phyloP scores from a whole-genome alignment of 1,140 invertebrate species.

The Ladona fulva region DNA sequence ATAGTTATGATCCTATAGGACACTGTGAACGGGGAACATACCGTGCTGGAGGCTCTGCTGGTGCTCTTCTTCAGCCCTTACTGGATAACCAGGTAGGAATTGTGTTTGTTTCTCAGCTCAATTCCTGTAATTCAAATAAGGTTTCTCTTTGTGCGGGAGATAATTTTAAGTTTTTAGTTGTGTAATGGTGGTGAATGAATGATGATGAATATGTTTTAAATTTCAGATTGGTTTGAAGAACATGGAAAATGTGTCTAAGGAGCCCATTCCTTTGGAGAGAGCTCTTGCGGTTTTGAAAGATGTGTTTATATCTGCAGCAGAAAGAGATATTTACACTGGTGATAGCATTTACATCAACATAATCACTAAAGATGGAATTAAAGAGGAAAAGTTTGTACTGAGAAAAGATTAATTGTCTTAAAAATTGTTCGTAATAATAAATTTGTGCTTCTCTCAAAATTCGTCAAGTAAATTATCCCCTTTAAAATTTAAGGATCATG shows the following conservation, averaged over 20 bases:
- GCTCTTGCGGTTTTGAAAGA: constrained; percentile 84
- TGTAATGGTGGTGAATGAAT: not conserved
- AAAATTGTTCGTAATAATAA: too few relatives aligned
- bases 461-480: too few relatives aligned
- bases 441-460: too few relatives aligned
- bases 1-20: constrained; percentile 94
- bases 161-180: not conserved
- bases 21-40: constrained; percentile 75
- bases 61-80: constrained; percentile 69
- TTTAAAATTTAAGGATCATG: too few relatives aligned
- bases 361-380: constrained; percentile 81
- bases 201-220: not conserved
- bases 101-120: too few relatives aligned
- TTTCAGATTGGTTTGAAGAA: constrained; percentile 75
- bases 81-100: constrained; percentile 75
- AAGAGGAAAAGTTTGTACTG: constrained; percentile 55
- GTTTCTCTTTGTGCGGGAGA: too few relatives aligned
- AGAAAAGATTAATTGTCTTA: constrained; percentile 61
- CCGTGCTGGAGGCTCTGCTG: constrained; percentile 74
- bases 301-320: constrained; percentile 92
- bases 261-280: constrained; percentile 61
- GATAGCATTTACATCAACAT: constrained; percentile 83
- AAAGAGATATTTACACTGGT: constrained; percentile 94
- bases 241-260: constrained; percentile 51
- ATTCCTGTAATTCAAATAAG: too few relatives aligned